Conservation (phyloP, 1,140 invertebrate species). For the Steinernema feltiae region DNA sequence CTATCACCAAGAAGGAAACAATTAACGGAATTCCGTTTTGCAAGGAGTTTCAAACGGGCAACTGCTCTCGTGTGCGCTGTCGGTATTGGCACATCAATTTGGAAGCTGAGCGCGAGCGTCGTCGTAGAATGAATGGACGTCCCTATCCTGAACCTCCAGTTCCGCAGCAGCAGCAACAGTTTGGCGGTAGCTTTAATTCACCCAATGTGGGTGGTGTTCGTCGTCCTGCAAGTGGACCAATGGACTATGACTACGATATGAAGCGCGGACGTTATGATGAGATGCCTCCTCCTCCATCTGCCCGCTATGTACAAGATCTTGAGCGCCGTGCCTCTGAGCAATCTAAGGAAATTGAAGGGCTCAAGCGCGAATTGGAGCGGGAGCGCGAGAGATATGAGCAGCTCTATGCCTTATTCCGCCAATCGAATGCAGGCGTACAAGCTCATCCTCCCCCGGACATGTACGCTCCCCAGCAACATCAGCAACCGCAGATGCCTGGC, state of each 20-base stretch:
- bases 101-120: conserved; percentile 39
- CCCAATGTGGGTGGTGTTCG: conserved; percentile 14
- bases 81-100: conserved; percentile 46
- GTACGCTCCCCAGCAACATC: background rate
- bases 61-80: conserved; percentile 41
- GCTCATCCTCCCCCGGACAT: background rate
- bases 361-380: conserved; percentile 45
- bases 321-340: conserved; percentile 47
- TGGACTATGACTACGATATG: conserved; percentile 21
- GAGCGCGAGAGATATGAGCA: conserved; percentile 48
- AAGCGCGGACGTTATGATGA: conserved; percentile 18
- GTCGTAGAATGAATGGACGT: conserved; percentile 20
- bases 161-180: conserved; percentile 19
- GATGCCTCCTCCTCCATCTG: conserved; percentile 14
- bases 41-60: conserved; percentile 47
- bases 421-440: background rate
- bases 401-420: conserved; percentile 36
- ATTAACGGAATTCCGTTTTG: conserved; percentile 55
- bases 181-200: background rate
- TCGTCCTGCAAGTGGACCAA: conserved; percentile 12
- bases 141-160: conserved; percentile 16
- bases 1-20: conserved; percentile 43
- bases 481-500: background rate
- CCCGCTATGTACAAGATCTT: conserved; percentile 25
- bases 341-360: conserved; percentile 42